Base-by-base conservation (phyloP, 2,797 vertebrate species). In the Pipistrellus pipistrellus region DNA sequence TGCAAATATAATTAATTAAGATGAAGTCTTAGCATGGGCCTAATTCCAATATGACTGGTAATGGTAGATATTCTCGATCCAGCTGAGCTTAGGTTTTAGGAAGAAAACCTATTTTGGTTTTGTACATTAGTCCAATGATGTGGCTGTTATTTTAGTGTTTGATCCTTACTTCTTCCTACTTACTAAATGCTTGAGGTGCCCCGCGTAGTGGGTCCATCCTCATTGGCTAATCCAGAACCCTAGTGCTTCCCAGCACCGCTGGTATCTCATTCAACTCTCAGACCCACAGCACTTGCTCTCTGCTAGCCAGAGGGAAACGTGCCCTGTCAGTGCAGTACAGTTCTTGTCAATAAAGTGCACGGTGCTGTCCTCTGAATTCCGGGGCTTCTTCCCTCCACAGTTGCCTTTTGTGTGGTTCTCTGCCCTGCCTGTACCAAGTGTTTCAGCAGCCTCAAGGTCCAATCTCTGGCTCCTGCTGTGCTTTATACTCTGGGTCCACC, bases 311-410 rank as follows among this genome's bases (percentile, higher is more conserved):
- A 8, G 4, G 27, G 32, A 80, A 69, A 44, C 17, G 38, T 32
- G 9, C 20, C 17, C 17, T 30, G 3, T n/a, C 6, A n/a, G 18
- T 72, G 15, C 10, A 27, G 0, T 7, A 21, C 1, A 23, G 10
- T 51, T 13, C 27, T 41, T 41, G n/a, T n/a, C 66, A 78, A n/a
- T 51, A 69, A 55, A n/a, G 38, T 23, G 5, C 44, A 13, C 17
- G 35, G 7, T 15, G 41, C 8, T 17, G 4, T 84, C 41, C 75
- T 30, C 57, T 48, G 20, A 72, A 35, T 72, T 86, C 11, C 12
- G 2, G 23, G 15, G 21, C 6, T 53, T 71, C 41, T n/a, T 41
- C 35, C 9, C 7, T 72, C 20, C 32, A 51, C 12, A 66, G 13
- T 0, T 75, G 35, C 5, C 6, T 69, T 81, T 68, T 8, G 9